These are phyloP conservation scores for Jordanella pulchra DNA, from an alignment of 2,797 vertebrate genomes.

Conservation along the genomic window DNA sequence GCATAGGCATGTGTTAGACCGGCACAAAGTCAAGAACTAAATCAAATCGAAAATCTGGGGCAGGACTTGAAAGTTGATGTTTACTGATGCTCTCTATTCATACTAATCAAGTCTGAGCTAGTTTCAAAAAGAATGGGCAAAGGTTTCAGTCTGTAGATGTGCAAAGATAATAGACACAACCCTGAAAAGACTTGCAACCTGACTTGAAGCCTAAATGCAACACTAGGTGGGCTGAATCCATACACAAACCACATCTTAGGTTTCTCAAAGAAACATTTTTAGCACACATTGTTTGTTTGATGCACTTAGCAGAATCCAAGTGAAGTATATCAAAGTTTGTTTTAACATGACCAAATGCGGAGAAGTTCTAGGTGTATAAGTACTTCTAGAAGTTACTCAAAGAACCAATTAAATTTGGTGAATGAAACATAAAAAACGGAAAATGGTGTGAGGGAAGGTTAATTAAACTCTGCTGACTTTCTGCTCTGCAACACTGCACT, in stretches of 20 bases:
- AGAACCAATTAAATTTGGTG: not conserved
- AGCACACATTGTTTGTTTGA: not conserved
- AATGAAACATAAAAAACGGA: not conserved
- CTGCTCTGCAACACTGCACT: slow-evolving; percentile 5
- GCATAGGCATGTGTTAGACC: not conserved
- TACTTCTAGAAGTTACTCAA: not conserved
- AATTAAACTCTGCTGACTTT: not conserved
- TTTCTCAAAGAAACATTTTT: not conserved
- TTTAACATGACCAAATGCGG: not conserved
- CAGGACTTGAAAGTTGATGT: not conserved
- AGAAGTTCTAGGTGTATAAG: not conserved
- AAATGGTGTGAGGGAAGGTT: not conserved
- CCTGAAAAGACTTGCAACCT: not conserved
- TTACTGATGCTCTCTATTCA: not conserved
- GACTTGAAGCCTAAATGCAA: not conserved
- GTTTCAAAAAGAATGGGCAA: not conserved
- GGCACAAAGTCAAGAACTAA: slow-evolving; percentile 1
- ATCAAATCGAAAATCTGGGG: not conserved
- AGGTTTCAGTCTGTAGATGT: not conserved
- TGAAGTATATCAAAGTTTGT: not conserved
- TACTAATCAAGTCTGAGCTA: not conserved
- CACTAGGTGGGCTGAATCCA: not conserved
- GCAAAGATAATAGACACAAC: not conserved
- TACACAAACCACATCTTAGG: not conserved
- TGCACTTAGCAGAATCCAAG: not conserved